A percentile compares a stretch with the other conserved stretches of the same genome.
These are phyloP conservation scores for Busseola fusca DNA, from an alignment of 2,888 invertebrate genomes.

Conservation along the genomic window DNA sequence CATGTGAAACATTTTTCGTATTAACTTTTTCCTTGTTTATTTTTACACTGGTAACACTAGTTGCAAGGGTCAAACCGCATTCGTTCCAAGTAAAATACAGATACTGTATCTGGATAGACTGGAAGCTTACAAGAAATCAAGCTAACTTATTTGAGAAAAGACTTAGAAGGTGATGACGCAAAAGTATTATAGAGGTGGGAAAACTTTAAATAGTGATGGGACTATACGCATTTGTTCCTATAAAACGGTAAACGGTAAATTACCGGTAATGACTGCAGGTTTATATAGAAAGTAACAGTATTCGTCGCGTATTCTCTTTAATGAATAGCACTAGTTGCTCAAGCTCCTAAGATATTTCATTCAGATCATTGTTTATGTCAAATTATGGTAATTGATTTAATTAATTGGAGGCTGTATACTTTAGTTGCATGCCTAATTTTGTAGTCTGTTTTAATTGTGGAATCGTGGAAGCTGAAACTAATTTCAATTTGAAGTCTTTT, in stretches of 20 bases:
- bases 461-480: conserved; percentile 8
- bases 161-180: conserved; percentile 21
- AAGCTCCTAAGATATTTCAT: conserved; percentile 42
- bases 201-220: conserved; percentile 11
- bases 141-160: conserved; percentile 21
- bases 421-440: conserved; percentile 17
- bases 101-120: conserved; percentile 38
- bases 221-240: not conserved
- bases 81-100: conserved; percentile 19
- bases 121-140: conserved; percentile 6
- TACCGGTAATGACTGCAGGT: conserved; percentile 8
- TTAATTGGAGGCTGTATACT: conserved; percentile 37
- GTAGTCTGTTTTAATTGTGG: conserved; percentile 21
- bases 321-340: conserved; percentile 39
- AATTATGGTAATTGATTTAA: conserved; percentile 55
- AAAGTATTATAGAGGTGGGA: conserved; percentile 24
- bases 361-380: conserved; percentile 50
- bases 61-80: conserved; percentile 22
- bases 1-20: not conserved
- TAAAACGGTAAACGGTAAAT: conserved; percentile 46
- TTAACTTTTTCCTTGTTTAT: not conserved
- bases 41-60: conserved; percentile 2
- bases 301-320: conserved; percentile 24
- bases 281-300: conserved; percentile 56
- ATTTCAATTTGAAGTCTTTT: not conserved